A percentile compares a stretch with the other conserved stretches of the same genome.
Conservation (phyloP, 2,888 invertebrate genomes). For the Lamellibrachia columna region DNA sequence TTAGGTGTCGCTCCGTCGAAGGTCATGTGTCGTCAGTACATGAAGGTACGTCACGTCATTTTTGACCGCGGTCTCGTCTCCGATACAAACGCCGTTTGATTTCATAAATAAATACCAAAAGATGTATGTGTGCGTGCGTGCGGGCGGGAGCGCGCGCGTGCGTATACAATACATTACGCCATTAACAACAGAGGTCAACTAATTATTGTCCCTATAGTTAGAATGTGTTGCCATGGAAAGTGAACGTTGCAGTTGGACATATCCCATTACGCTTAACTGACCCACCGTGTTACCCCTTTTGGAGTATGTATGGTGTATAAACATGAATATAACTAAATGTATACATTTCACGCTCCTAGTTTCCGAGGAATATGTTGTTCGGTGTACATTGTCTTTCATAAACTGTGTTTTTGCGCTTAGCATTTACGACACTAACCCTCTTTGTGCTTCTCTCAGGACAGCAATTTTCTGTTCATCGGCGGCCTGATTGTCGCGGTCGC, state of each 20-base stretch:
- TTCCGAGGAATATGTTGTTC: neutral
- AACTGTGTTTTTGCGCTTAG: neutral
- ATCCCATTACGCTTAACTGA: neutral
- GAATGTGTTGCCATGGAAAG: too few relatives aligned
- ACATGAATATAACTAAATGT: neutral
- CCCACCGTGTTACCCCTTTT: neutral
- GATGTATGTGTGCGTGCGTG: neutral
- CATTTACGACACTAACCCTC: neutral
- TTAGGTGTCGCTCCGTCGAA: slow-evolving; percentile 44
- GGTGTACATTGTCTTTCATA: neutral
- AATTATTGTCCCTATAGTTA: too few relatives aligned
- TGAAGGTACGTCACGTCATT: slow-evolving; percentile 41
- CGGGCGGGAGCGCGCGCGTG: neutral
- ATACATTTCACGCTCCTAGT: too few relatives aligned
- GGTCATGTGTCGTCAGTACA: slow-evolving; percentile 42
- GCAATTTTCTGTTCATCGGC: slow-evolving; percentile 70
- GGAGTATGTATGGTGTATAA: neutral
- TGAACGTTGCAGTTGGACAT: neutral
- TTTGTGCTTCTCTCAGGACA: slow-evolving; percentile 53
- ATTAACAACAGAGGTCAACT: too few relatives aligned
- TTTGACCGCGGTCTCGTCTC: neutral
- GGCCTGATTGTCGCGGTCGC: slow-evolving; percentile 90
- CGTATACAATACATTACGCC: neutral
- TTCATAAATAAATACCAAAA: neutral
- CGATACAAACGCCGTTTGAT: neutral